Evolutionary conservation across 2,888 invertebrate genomes (phyloP).

Genomic region (Myopa testacea): DNA sequence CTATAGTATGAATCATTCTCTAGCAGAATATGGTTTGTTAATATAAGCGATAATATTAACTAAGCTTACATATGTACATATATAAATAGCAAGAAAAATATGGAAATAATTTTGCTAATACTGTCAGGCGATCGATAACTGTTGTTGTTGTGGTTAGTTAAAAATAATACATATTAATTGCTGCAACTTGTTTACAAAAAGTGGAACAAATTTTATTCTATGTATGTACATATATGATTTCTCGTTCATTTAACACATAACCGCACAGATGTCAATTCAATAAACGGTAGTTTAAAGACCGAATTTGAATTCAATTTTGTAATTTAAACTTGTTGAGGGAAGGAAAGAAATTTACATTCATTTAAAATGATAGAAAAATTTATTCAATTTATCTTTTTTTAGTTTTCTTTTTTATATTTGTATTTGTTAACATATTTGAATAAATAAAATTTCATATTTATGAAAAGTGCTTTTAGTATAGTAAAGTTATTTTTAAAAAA

Average conservation of each 20-base stretch:
- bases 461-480: not conserved
- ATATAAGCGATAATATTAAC: not conserved
- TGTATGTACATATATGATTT: not conserved
- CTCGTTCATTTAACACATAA: not conserved
- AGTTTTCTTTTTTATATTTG: not conserved
- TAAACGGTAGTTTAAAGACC: not conserved
- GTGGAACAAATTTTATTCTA: not conserved
- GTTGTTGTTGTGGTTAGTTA: not conserved
- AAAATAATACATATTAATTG: not conserved
- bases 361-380: not conserved
- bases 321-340: conserved; percentile 18
- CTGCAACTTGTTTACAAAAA: not conserved
- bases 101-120: conserved; percentile 15
- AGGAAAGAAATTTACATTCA: conserved; percentile 1
- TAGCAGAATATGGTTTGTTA: not conserved
- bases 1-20: not conserved
- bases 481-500: not conserved
- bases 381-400: not conserved
- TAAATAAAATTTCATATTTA: not conserved
- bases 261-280: not conserved
- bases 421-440: not conserved
- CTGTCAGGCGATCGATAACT: conserved; percentile 27
- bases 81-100: not conserved
- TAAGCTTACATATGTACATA: not conserved
- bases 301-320: conserved; percentile 14